Conservation (phyloP, 1,140 invertebrate species). For the Stenopsyche tienmushanensis region DNA sequence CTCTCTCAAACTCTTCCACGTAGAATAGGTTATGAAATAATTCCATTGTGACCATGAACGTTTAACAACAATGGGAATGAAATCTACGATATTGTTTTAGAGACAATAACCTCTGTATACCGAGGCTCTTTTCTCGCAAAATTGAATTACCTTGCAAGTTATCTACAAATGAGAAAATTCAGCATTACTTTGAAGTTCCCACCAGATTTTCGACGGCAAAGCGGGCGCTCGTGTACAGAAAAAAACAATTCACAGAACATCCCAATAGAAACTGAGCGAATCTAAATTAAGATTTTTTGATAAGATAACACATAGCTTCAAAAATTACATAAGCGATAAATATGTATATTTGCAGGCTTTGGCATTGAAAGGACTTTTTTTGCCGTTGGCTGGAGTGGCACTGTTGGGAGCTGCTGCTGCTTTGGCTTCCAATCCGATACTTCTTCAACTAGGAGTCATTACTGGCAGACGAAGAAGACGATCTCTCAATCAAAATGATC, state of each 20-base stretch:
- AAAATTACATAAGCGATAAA: too few species aligned
- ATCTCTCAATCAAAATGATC: constrained; percentile 37
- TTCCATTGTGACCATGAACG: background rate
- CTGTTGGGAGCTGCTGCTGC: constrained; percentile 76
- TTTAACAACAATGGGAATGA: background rate
- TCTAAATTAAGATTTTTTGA: too few species aligned
- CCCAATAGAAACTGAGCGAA: too few species aligned
- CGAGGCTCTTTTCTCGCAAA: background rate
- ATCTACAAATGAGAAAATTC: too few species aligned
- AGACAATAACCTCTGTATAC: background rate
- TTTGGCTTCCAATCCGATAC: constrained; percentile 71
- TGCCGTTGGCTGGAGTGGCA: constrained; percentile 74
- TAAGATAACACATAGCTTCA: too few species aligned
- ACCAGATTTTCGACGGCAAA: too few species aligned
- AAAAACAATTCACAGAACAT: too few species aligned
- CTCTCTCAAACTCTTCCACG: too few species aligned
- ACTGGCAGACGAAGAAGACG: constrained; percentile 54
- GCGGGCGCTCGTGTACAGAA: too few species aligned
- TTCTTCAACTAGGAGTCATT: constrained; percentile 72
- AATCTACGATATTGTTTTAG: background rate
- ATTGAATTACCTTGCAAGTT: background rate
- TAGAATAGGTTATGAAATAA: too few species aligned
- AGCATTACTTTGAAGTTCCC: too few species aligned
- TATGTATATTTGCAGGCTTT: constrained; percentile 45
- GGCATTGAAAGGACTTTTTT: constrained; percentile 62